A percentile compares a stretch with the other conserved stretches of the same genome.
These are phyloP conservation scores for Hemaris fuciformis DNA, from an alignment of 2,888 invertebrate genomes.

Conservation along the genomic window DNA sequence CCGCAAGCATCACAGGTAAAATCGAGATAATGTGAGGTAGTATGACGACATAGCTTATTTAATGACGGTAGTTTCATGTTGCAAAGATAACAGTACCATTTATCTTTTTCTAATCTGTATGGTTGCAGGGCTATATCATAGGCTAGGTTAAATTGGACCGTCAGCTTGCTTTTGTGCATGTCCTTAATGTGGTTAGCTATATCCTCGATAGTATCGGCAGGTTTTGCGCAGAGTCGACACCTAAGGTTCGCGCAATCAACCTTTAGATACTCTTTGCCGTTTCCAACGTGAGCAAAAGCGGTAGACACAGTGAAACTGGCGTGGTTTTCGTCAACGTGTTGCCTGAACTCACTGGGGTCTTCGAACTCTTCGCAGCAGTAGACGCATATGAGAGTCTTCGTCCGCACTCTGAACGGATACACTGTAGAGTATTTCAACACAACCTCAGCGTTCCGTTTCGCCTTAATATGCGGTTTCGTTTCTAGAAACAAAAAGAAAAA, in stretches of 20 bases:
- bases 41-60: constrained; percentile 59
- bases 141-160: constrained; percentile 42
- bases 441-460: constrained; percentile 66
- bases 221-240: constrained; percentile 52
- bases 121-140: constrained; percentile 62
- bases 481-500: constrained; percentile 70
- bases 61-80: constrained; percentile 53
- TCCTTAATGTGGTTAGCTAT: constrained; percentile 53
- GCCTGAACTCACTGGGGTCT: constrained; percentile 54
- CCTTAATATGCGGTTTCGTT: constrained; percentile 48
- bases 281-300: constrained; percentile 59
- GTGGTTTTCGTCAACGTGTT: constrained; percentile 55
- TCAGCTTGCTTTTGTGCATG: constrained; percentile 38
- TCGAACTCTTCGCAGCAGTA: constrained; percentile 65
- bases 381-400: constrained; percentile 60
- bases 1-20: constrained; percentile 69
- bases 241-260: constrained; percentile 59
- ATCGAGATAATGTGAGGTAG: constrained; percentile 58
- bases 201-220: constrained; percentile 45
- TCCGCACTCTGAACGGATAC: constrained; percentile 66
- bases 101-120: constrained; percentile 54
- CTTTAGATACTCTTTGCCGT: constrained; percentile 57
- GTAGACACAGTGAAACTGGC: constrained; percentile 52
- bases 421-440: constrained; percentile 66
- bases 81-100: constrained; percentile 57